Base-by-base conservation (phyloP, 2,113 vertebrate species). In the Toxostoma redivivum region DNA sequence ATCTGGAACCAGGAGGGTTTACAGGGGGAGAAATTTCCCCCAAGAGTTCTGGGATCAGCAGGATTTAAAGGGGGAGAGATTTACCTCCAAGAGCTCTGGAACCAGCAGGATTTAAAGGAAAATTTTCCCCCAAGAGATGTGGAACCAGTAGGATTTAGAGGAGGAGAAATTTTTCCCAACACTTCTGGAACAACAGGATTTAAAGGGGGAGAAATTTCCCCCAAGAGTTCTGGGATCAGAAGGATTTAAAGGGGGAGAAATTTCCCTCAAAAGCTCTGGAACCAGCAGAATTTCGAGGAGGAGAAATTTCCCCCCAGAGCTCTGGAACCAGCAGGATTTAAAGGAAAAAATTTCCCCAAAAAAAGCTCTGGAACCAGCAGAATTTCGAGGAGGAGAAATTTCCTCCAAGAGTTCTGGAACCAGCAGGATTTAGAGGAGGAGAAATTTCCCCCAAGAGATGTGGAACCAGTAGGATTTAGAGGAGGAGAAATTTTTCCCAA, bases 71-170 rank as follows among this genome's bases (percentile, higher is more conserved):
- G n/a, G n/a, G 6, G 12, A 19, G 4, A 64, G 17, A 28, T 38
- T 88, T 69, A n/a, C 5, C 9, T 0, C 17, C 38, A n/a, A 19
- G 5, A 19, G 1, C 9, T 27, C 12, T n/a, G 22, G 0, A 12
- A 28, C 15, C 42, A 30, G 18, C 12, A 27, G 56, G 37, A 14
- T 86, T 88, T 54, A 31, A 19, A 3, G 11, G 5, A 11, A 28
- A 37, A 14, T 17, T 25, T 86, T 70, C 4, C 31, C 2, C 14
- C 27, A n/a, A 20, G 7, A 67, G 1, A n/a, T n/a, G n/a, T n/a
- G 30, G 0, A 11, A 28, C 13, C 47, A 28, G 18, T 11, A 27
- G 61, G 37, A 15, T 86, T 82, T 53, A 31, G 8, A 21, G 42
- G 42, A 42, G 44, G 44, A 44, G 14, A 44, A 44, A 16, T 44